phyloP scores from a whole-genome alignment of 2,113 vertebrate species.

The Chaetops frenatus region DNA sequence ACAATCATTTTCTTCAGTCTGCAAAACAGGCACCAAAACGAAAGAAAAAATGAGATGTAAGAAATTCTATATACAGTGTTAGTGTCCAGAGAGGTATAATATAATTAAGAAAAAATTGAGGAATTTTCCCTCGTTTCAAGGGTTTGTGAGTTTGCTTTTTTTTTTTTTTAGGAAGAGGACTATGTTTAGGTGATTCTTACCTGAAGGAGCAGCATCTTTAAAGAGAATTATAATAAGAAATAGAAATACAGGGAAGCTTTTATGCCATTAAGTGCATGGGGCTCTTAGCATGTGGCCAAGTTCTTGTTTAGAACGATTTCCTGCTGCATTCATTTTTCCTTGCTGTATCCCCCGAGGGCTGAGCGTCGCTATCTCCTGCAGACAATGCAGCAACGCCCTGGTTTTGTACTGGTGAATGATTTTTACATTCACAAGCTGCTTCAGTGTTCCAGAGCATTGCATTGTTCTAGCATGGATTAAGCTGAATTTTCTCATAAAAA shows the following conservation, averaged over 20 bases:
- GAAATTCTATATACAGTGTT: not conserved
- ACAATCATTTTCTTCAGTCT: not conserved
- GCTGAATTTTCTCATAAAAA: not conserved
- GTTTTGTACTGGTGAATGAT: not conserved
- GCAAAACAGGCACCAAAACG: not conserved
- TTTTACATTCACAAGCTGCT: slow-evolving; percentile 2
- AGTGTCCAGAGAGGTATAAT: not conserved
- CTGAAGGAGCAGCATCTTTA: not conserved
- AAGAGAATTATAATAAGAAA: not conserved
- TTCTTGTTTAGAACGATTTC: not conserved
- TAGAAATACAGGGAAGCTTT: not conserved
- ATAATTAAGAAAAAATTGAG: not conserved
- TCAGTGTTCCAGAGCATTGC: not conserved
- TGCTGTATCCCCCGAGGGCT: not conserved
- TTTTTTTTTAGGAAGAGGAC: not conserved
- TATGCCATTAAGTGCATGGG: not conserved
- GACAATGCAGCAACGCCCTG: slow-evolving; percentile 38
- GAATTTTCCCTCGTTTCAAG: not conserved
- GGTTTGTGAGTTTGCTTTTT: not conserved
- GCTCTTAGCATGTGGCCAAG: not conserved
- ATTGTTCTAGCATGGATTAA: not conserved
- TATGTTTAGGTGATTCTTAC: not conserved
- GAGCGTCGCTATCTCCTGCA: not conserved
- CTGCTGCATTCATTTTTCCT: not conserved
- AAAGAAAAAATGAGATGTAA: not conserved